Conservation (phyloP, 1,140 invertebrate species). For the Magallana ariakensis region DNA sequence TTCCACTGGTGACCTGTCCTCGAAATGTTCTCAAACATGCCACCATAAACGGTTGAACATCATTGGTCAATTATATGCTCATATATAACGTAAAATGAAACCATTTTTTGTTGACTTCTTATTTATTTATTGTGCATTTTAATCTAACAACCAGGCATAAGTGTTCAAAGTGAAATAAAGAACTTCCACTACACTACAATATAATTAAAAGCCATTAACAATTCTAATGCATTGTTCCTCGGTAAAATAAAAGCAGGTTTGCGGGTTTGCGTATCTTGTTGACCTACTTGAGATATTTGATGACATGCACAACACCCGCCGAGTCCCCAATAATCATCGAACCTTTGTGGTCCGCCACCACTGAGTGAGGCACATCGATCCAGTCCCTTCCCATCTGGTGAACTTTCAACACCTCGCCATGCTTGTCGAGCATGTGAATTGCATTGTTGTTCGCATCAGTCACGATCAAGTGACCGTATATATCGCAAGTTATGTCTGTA, state of each 20-base stretch:
- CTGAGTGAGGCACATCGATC: constrained; percentile 45
- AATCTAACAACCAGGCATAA: background rate
- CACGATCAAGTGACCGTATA: constrained; percentile 44
- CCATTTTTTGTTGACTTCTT: background rate
- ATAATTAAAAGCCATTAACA: no score
- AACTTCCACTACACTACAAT: no score
- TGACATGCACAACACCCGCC: constrained; percentile 36
- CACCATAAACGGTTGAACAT: constrained; percentile 13
- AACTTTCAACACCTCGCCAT: constrained; percentile 33
- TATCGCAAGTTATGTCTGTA: constrained; percentile 44
- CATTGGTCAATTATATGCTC: background rate
- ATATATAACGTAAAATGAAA: background rate
- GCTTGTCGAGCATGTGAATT: constrained; percentile 50
- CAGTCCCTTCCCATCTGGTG: constrained; percentile 50
- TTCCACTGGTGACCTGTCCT: constrained; percentile 16
- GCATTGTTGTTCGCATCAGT: constrained; percentile 45
- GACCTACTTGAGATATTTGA: constrained; percentile 26
- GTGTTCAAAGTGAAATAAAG: no score
- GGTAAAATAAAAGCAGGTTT: no score
- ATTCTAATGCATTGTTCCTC: no score
- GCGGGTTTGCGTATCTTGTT: no score
- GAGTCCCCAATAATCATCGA: constrained; percentile 44
- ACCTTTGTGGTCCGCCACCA: constrained; percentile 43
- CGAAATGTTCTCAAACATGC: constrained; percentile 42
- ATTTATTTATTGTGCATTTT: background rate